A percentile compares a stretch with the other conserved stretches of the same genome.
Evolutionary conservation across 1,140 invertebrate species (phyloP).

Genomic region (Onthophagus taurus): DNA sequence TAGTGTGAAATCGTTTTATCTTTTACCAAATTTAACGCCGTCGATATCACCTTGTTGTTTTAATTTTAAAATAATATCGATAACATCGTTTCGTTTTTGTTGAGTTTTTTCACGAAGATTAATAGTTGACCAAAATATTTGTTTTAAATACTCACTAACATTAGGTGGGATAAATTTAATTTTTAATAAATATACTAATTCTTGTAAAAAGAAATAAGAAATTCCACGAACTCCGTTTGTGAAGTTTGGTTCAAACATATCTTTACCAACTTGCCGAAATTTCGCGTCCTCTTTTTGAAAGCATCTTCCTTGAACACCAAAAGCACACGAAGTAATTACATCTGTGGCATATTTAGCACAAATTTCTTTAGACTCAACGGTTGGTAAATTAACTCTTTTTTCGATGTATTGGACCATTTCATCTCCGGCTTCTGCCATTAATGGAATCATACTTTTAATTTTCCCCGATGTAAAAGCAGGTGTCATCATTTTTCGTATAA

Average conservation of each 20-base stretch:
- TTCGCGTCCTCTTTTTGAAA: constrained; percentile 37
- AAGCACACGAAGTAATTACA: constrained; percentile 39
- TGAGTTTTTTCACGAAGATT: constrained; percentile 15
- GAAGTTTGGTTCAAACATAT: constrained; percentile 22
- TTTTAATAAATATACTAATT: constrained; percentile 26
- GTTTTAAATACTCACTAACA: constrained; percentile 16
- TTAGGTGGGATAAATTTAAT: constrained; percentile 24
- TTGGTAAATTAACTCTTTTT: not conserved
- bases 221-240: constrained; percentile 18
- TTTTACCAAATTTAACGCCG: constrained; percentile 8
- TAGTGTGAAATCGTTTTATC: not conserved
- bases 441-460: constrained; percentile 38
- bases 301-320: constrained; percentile 39
- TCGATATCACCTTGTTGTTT: constrained; percentile 15
- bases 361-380: constrained; percentile 29
- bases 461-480: constrained; percentile 46
- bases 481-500: constrained; percentile 40
- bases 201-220: constrained; percentile 29
- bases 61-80: constrained; percentile 26
- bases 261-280: constrained; percentile 29
- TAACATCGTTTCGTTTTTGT: constrained; percentile 23
- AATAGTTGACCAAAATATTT: constrained; percentile 21
- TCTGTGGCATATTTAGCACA: constrained; percentile 41
- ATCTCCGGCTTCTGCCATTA: constrained; percentile 25
- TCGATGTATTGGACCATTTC: constrained; percentile 21